Evolutionary conservation across 2,888 invertebrate species (phyloP), one percentile per base, ranked within the genome.

Genomic region (Drosophila quinaria): DNA sequence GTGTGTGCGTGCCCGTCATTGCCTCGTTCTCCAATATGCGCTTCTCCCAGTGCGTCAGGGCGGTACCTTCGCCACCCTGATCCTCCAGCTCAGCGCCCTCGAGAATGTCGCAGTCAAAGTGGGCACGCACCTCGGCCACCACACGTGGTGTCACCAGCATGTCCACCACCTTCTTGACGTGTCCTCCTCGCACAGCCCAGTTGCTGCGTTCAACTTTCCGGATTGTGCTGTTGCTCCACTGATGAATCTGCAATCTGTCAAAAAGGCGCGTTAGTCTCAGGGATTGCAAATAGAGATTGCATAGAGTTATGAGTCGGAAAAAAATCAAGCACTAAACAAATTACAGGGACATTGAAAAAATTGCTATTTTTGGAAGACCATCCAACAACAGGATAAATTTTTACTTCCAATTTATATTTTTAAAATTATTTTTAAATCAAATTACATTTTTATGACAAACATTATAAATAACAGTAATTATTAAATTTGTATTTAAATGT

Each of bases 1-100:
- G 99, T 0, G 99, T 99, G 93, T 99, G 99, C 0, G 98, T 99
- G 2, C 99, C 99, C 0, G 99, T 99, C 99, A 99, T 99, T 0
- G 99, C 99, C 93, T 99, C 99, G 93, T 99, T 99, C 97, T 99
- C 99, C 92, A 99, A 98, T 2, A 99, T 96, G 60, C 99, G 93
- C 91, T 99, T 99, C 93, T 99, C 99, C 99, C 99, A 99, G 91
- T 99, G 99, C 0, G 99, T 99, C 47, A 99, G 93, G 0, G 97
- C 96, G 0, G 99, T 99, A 0, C 99, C 99, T 80, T 99, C 98
- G 15, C 98, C 98, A 0, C 99, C 99, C 93, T 99, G 99, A 93
- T 99, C 98, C 93, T 99, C 99, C 46, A 99, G 92, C 92, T 99
- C 99, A 0, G 99, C 99, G 0, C 99, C 99, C 93, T 99, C 99